Conservation (phyloP, 1,140 invertebrate genomes). For the Leptinotarsa lineolata region DNA sequence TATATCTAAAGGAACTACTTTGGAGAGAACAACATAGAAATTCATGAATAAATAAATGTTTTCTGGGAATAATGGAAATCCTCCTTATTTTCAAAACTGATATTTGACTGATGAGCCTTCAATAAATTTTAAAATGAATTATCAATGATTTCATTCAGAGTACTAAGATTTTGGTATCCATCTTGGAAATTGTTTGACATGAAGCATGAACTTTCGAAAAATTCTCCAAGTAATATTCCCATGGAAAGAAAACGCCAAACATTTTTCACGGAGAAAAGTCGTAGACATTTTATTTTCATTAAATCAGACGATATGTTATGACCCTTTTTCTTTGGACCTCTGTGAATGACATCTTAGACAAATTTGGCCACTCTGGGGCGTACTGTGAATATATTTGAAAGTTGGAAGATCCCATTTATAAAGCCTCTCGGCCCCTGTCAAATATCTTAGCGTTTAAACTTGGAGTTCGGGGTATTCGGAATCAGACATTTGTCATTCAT, state of each 20-base stretch:
- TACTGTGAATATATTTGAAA: conserved; percentile 41
- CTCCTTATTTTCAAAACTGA: too few species aligned
- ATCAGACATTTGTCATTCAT: conserved; percentile 5
- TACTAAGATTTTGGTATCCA: too few species aligned
- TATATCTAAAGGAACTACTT: too few species aligned
- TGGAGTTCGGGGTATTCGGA: neutral
- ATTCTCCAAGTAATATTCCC: too few species aligned
- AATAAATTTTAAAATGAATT: too few species aligned
- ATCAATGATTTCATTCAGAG: too few species aligned
- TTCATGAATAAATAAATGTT: too few species aligned
- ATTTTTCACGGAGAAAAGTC: conserved; percentile 26
- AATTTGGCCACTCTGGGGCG: conserved; percentile 39
- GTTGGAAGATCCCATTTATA: conserved; percentile 42
- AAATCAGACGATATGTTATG: conserved; percentile 45
- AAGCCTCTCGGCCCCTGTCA: conserved; percentile 30
- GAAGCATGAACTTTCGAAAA: too few species aligned
- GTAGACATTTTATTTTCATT: conserved; percentile 40
- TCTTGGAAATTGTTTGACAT: too few species aligned
- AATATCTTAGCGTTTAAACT: conserved; percentile 14
- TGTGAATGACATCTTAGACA: conserved; percentile 40
- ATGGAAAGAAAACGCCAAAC: neutral
- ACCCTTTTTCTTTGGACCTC: conserved; percentile 39
- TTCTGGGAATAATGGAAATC: too few species aligned
- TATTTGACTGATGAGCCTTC: too few species aligned
- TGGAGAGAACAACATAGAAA: too few species aligned